Evolutionary conservation across 53 echinoderm and acorn worm genomes (phyloP), one percentile per base, ranked within the genome.

Genomic region (Astropecten irregularis): DNA sequence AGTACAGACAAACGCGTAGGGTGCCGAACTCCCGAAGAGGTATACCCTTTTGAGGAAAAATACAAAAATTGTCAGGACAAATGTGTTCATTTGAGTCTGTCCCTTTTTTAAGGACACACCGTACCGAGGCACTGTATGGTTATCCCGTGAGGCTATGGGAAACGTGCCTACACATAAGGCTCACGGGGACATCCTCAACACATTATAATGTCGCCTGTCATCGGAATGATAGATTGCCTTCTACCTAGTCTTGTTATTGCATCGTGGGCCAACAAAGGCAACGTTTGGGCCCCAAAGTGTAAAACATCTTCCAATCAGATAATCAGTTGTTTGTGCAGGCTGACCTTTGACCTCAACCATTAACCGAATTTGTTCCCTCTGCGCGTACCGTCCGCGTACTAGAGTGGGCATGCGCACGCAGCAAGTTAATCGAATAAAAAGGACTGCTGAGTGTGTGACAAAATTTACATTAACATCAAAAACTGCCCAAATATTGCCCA

Each of bases 281-380:
- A 79, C 79, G 62, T 48, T 61, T 79, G 40, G 63, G 20, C 74
- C 79, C 79, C 26, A 60, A 79, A 79, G 79, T 79, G 79, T 79
- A 79, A 79, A 79, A 79, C 79, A 79, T 79, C 79, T 46, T 42
- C 79, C 79, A 79, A 79, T 79, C 79, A 61, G 79, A 79, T 79
- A 79, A 79, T 79, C 79, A 22, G 23, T 27, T 79, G 61, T 60
- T 79, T 79, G 61, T 37, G 44, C 62, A 61, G 9, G n/a, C 27
- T 62, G 79, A 79, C 60, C 79, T 62, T 33, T 46, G 79, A 79
- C 79, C 79, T 63, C 42, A 61, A 13, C 19, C 30, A 23, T 46
- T 61, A 56, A 79, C 79, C 79, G 79, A 79, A 61, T 79, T 79
- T 61, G n/a, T 68, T 46, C 26, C 46, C 42, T 6, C 42, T 42